Evolutionary conservation across 1,140 invertebrate species (phyloP).

Genomic region (Drosophila kikkawai): DNA sequence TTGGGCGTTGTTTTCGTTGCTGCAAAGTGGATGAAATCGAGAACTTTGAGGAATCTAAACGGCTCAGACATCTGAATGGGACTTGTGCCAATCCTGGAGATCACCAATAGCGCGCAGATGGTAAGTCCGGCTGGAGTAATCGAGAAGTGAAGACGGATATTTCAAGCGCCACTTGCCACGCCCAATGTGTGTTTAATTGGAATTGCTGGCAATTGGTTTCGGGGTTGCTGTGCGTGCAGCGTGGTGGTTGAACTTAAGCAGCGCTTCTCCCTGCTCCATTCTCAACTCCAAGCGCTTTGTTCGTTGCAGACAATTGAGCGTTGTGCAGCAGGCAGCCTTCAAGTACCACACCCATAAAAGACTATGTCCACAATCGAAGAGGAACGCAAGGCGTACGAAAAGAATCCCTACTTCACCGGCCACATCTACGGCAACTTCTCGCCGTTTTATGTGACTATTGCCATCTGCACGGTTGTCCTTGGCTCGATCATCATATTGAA

Average conservation of each 20-base stretch:
- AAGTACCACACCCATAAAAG: slow-evolving; percentile 47
- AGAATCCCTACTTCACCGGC: slow-evolving; percentile 88
- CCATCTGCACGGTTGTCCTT: slow-evolving; percentile 90
- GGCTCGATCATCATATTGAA: slow-evolving; percentile 90
- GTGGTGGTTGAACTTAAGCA: slow-evolving; percentile 35
- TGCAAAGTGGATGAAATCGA: slow-evolving; percentile 11
- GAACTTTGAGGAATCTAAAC: slow-evolving; percentile 2
- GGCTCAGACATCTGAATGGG: slow-evolving; percentile 28
- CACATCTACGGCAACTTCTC: slow-evolving; percentile 89
- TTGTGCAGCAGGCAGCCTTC: slow-evolving; percentile 33
- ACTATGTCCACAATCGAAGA: slow-evolving; percentile 88
- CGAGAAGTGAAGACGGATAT: not conserved
- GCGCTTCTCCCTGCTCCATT: slow-evolving; percentile 29
- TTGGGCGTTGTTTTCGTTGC: slow-evolving; percentile 77
- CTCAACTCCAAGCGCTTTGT: not conserved
- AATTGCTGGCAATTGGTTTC: slow-evolving; percentile 26
- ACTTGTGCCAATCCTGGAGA: slow-evolving; percentile 27
- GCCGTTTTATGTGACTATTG: slow-evolving; percentile 91
- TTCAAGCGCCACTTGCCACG: slow-evolving; percentile 49
- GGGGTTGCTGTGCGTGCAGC: slow-evolving; percentile 32
- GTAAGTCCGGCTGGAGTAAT: slow-evolving; percentile 35
- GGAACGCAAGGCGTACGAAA: slow-evolving; percentile 88
- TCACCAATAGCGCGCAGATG: slow-evolving; percentile 48
- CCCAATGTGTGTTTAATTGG: slow-evolving; percentile 63
- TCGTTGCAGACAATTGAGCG: slow-evolving; percentile 48